Evolutionary conservation across 2,797 vertebrate species (phyloP), one percentile per base, ranked within the genome.

Genomic region (Tapirus indicus): DNA sequence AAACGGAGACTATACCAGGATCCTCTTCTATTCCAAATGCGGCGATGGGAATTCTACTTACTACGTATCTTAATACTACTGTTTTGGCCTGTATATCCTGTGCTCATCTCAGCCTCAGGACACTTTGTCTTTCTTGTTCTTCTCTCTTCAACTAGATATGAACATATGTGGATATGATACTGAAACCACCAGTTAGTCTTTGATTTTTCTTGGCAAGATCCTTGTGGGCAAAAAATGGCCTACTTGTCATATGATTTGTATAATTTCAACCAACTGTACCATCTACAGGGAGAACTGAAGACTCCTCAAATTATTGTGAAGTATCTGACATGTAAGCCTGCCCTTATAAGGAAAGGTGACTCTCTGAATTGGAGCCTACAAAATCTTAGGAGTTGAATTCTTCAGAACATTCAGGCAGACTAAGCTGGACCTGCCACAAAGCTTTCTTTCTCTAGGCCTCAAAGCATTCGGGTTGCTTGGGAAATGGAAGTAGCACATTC

Each of bases 131-230:
- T 98, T 96, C 98, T 98, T 99, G 99, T 98, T 99, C 99, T 94
- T 99, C 99, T 97, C 99, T 99, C 97, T 99, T 99, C 98, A 99
- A 99, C 98, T 99, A 99, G 97, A 99, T 99, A 66, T 99, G 99
- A 88, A 99, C 99, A 74, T 98, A 98, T 98, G 99, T 99, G 41
- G 99, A 99, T 98, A 99, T 99, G 29, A 99, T 38, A 99, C 97
- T 99, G 99, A 97, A 99, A 99, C 97, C 99, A 99, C 99, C 99
- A 98, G 98, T 99, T 99, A 99, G 98, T 99, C 99, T 98, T 99
- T 99, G 90, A 99, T 99, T 58, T 25, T 62, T 98, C 99, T 99
- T 6, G 52, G 56, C 35, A 58, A 58, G 23, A 80, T 82, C 11
- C 41, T 60, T 49, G 68, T 11, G 27, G 88, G 49, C 21, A 32